Conservation (phyloP, 2,888 invertebrate genomes). For the Boloria selene region DNA sequence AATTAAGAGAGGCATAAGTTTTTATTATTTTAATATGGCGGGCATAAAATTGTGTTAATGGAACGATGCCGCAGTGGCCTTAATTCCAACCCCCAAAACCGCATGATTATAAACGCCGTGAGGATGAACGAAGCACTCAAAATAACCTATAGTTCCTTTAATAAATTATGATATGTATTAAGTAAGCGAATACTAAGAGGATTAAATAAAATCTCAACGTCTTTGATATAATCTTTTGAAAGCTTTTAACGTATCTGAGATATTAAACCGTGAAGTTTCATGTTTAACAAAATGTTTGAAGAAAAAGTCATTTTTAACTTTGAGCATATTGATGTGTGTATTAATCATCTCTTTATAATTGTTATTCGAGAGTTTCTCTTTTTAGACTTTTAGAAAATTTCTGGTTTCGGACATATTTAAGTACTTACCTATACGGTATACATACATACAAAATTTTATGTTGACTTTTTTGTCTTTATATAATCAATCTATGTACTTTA, state of each 20-base stretch:
- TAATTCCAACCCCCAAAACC: conserved; percentile 64
- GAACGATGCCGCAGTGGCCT: conserved; percentile 70
- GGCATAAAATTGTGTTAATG: conserved; percentile 82
- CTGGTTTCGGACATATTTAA: too few relatives aligned
- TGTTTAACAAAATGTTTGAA: conserved; percentile 35
- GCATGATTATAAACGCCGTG: conserved; percentile 64
- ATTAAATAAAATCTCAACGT: conserved; percentile 41
- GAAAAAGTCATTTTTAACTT: conserved; percentile 25
- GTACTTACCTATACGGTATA: too few relatives aligned
- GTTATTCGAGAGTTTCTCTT: background rate
- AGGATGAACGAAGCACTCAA: conserved; percentile 49
- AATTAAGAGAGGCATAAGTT: conserved; percentile 84
- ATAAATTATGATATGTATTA: conserved; percentile 42
- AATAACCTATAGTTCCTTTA: conserved; percentile 38
- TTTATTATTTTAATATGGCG: conserved; percentile 83
- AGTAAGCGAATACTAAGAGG: conserved; percentile 38
- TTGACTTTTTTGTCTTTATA: too few relatives aligned
- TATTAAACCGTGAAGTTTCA: conserved; percentile 38
- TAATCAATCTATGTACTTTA: too few relatives aligned
- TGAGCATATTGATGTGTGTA: conserved; percentile 4
- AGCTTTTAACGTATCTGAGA: conserved; percentile 36
- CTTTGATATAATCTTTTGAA: conserved; percentile 42
- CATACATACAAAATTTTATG: too few relatives aligned
- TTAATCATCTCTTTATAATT: background rate
- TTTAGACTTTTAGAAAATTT: background rate